Evolutionary conservation across 2,888 invertebrate genomes (phyloP).

Genomic region (Drosophila differens): DNA sequence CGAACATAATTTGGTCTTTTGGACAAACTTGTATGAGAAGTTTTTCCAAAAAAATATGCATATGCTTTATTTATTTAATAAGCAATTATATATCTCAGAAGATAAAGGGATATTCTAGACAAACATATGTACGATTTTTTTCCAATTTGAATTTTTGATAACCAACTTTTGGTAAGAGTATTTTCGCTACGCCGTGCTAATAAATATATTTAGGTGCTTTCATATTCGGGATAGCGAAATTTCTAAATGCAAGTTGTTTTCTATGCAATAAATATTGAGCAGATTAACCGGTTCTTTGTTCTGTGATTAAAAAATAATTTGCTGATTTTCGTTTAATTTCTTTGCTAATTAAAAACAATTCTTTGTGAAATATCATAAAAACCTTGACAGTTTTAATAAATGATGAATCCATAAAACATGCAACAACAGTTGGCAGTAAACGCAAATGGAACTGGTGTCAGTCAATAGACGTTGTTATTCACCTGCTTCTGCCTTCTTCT

Average conservation of each 20-base stretch:
- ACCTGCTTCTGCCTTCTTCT: constrained; percentile 8
- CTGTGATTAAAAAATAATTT: constrained; percentile 20
- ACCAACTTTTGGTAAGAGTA: background rate
- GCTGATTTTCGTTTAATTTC: constrained; percentile 33
- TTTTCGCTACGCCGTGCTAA: background rate
- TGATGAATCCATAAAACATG: constrained; percentile 49
- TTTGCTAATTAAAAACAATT: constrained; percentile 40
- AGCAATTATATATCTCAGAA: background rate
- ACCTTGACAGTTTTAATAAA: constrained; percentile 10
- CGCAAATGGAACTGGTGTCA: constrained; percentile 26
- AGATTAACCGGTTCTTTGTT: constrained; percentile 55
- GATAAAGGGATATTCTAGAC: background rate
- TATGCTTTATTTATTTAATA: no score
- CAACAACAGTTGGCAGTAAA: constrained; percentile 36
- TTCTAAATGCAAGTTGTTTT: constrained; percentile 22
- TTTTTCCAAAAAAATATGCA: background rate
- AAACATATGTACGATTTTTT: background rate
- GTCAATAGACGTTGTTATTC: constrained; percentile 15
- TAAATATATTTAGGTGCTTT: background rate
- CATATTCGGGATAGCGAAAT: constrained; percentile 36
- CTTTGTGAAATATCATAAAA: constrained; percentile 31
- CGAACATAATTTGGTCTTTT: background rate
- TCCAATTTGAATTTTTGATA: background rate
- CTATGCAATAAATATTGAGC: background rate
- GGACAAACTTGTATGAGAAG: background rate